phyloP scores from a whole-genome alignment of 1,140 invertebrate genomes.

The Drosophila pruinosa region DNA sequence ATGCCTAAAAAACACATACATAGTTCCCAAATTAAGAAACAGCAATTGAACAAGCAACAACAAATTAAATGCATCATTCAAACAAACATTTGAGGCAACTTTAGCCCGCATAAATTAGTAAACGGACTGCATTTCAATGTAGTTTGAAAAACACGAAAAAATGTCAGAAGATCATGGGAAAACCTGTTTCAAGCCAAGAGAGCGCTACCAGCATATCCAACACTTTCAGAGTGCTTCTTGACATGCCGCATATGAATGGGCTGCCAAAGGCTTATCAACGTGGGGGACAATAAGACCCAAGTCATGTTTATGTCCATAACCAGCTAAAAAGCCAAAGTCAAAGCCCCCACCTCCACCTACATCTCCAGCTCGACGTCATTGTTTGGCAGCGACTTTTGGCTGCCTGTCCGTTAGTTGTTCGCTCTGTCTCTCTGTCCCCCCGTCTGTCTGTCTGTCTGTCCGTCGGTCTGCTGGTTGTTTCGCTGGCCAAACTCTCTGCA shows the following conservation, averaged over 20 bases:
- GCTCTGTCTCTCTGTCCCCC: not conserved
- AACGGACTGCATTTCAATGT: constrained; percentile 57
- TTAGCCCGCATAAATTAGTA: constrained; percentile 76
- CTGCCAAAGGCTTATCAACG: constrained; percentile 74
- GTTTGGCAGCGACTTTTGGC: constrained; percentile 17
- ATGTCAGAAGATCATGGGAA: constrained; percentile 61
- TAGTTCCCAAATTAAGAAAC: constrained; percentile 41
- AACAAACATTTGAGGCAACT: constrained; percentile 51
- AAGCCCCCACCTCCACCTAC: constrained; percentile 26
- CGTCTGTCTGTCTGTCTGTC: not conserved
- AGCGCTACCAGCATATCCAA: constrained; percentile 65
- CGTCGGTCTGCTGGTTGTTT: not conserved
- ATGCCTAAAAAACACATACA: constrained; percentile 4
- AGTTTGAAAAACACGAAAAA: constrained; percentile 10
- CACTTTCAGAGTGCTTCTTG: constrained; percentile 60
- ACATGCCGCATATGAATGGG: constrained; percentile 37
- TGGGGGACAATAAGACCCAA: constrained; percentile 55
- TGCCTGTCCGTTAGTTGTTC: not conserved
- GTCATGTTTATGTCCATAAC: constrained; percentile 42
- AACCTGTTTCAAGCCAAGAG: constrained; percentile 51
- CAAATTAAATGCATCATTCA: constrained; percentile 73
- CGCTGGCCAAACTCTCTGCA: not conserved
- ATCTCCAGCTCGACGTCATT: constrained; percentile 6
- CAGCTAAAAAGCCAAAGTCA: constrained; percentile 29
- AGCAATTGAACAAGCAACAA: constrained; percentile 27